phyloP scores from a whole-genome alignment of 2,113 vertebrate genomes.

The Agelaius phoeniceus region DNA sequence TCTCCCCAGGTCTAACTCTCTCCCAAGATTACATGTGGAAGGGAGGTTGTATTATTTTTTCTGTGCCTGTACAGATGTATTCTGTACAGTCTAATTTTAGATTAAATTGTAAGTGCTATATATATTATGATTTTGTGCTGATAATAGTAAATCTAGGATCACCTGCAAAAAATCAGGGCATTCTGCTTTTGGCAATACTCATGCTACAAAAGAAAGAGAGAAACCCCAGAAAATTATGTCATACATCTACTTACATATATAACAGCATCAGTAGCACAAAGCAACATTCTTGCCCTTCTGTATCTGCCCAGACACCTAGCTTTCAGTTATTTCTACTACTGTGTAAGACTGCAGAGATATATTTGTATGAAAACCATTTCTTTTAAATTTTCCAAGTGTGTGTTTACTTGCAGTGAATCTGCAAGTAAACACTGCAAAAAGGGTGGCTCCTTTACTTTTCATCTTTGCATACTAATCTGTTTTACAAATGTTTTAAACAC shows the following conservation, averaged over 20 bases:
- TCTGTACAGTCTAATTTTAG: not conserved
- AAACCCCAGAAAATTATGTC: not conserved
- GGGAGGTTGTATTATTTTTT: not conserved
- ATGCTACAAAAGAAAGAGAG: not conserved
- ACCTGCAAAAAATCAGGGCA: not conserved
- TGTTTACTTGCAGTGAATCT: not conserved
- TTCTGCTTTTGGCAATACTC: not conserved
- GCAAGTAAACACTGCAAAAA: not conserved
- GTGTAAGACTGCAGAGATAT: not conserved
- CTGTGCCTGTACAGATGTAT: not conserved
- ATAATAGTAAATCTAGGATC: not conserved
- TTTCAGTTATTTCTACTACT: slow-evolving; percentile 12
- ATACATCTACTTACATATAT: not conserved
- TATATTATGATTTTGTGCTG: not conserved
- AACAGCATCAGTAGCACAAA: not conserved
- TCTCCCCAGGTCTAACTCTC: not conserved
- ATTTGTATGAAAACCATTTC: not conserved
- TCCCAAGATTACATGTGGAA: not conserved
- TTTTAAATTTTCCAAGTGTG: not conserved
- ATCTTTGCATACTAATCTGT: slow-evolving; percentile 70
- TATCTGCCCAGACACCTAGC: not conserved
- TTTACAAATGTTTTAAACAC: slow-evolving; percentile 74
- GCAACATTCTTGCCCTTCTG: not conserved
- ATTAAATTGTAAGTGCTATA: not conserved
- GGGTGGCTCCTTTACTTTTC: slow-evolving; percentile 35